Base-by-base conservation (phyloP, 2,797 vertebrate species). In the Tachyglossus aculeatus region DNA sequence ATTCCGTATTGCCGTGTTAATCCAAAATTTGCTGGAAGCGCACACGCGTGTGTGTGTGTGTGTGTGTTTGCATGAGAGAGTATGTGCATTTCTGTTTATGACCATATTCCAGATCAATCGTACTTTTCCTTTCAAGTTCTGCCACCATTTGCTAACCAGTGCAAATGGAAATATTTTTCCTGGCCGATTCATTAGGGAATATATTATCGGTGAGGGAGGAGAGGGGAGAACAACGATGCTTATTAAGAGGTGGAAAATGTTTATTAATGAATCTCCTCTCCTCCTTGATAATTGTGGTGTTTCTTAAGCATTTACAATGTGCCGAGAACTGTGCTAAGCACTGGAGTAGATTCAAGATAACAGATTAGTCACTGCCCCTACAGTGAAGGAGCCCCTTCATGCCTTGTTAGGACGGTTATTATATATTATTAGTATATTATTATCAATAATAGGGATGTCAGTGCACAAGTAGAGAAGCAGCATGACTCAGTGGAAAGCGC, bases 1-100 rank as follows among this genome's bases (percentile, higher is more conserved):
- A 72, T 90, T 65, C 79, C 61, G 66, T 36, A 61, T 51, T 67
- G 77, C 63, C 9, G 4, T 19, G 16, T 48, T 82, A 48, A n/a
- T 59, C 65, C 70, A 24, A 55, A 55, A 59, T 44, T 31, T 3
- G n/a, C 47, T 56, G 73, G 5, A 5, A 32, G 44, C 9, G 1
- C 19, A 33, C 2, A 45, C 43, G 6, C n/a, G 45, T 1, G 1
- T 15, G 40, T 14, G 2, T 7, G 57, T 16, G 15, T 9, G 4
- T 25, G 1, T 4, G 16, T 27, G 69, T 71, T 52, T 55, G 59
- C 34, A 44, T 34, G 45, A n/a, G 37, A 25, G n/a, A 4, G 48
- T 19, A 10, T 78, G 34, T 33, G 66, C 29, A 70, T 63, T 67
- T 78, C 59, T 27, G 60, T 72, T 58, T 38, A 57, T n/a, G n/a